These are phyloP conservation scores for Calcarius lapponicus DNA, from an alignment of 2,797 vertebrate genomes.

Conservation along the genomic window DNA sequence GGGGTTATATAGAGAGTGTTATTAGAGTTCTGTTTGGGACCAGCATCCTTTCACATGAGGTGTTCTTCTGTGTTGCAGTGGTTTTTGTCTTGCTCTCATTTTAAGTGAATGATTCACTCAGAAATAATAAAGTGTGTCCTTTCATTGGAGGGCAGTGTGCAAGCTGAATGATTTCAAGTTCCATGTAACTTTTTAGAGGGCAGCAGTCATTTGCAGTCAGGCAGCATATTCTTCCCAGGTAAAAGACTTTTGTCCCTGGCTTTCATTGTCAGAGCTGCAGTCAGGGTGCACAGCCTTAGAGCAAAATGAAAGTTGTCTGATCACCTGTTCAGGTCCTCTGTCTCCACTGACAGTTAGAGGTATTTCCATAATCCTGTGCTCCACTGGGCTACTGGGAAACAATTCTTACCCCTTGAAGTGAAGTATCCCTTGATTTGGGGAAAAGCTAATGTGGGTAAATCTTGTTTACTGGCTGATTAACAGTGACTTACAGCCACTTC, in stretches of 20 bases:
- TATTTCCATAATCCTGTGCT: not conserved
- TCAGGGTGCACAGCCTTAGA: not conserved
- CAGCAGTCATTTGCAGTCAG: not conserved
- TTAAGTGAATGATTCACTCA: not conserved
- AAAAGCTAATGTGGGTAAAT: not conserved
- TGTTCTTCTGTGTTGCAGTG: not conserved
- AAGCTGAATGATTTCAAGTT: not conserved
- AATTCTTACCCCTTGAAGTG: not conserved
- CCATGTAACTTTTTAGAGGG: not conserved
- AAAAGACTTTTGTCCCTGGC: not conserved
- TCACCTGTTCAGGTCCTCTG: not conserved
- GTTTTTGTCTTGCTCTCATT: not conserved
- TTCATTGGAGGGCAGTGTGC: not conserved
- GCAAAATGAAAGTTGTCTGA: not conserved
- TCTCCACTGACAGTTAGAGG: not conserved
- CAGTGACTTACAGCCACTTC: not conserved
- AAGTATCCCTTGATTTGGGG: not conserved
- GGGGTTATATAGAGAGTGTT: not conserved
- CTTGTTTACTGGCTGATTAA: not conserved
- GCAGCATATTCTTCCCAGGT: not conserved
- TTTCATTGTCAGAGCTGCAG: not conserved
- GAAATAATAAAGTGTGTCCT: not conserved
- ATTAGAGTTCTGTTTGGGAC: not conserved
- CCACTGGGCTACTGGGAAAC: not conserved
- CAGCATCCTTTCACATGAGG: not conserved